A percentile compares a stretch with the other conserved stretches of the same genome.
Evolutionary conservation across 2,888 invertebrate genomes (phyloP).

Genomic region (Drosophila mulleri): DNA sequence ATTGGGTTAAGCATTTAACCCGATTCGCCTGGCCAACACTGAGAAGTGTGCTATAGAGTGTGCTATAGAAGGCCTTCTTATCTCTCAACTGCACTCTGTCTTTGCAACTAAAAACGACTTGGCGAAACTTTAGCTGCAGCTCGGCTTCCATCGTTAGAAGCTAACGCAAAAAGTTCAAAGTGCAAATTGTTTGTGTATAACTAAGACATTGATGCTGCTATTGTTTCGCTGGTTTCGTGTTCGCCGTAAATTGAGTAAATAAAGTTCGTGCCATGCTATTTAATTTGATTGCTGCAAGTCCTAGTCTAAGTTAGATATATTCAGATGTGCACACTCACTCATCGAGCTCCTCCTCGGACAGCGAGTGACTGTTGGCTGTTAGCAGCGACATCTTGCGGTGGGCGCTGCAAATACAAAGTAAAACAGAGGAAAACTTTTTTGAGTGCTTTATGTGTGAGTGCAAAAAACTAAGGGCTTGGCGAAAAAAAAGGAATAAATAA

Average conservation of each 20-base stretch:
- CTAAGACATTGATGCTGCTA: constrained; percentile 14
- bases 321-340: constrained; percentile 87
- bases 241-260: constrained; percentile 25
- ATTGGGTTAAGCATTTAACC: constrained; percentile 32
- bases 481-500: not conserved
- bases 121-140: constrained; percentile 9
- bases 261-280: constrained; percentile 48
- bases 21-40: not conserved
- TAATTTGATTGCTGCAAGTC: constrained; percentile 32
- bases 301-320: not conserved
- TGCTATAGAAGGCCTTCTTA: not conserved
- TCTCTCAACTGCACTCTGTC: not conserved
- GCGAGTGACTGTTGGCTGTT: constrained; percentile 85
- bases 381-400: constrained; percentile 77
- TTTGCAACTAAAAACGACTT: not conserved
- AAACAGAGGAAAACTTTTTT: constrained; percentile 3
- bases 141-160: not conserved
- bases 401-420: constrained; percentile 50
- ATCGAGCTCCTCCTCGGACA: constrained; percentile 89
- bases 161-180: constrained; percentile 55
- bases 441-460: not conserved
- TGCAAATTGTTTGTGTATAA: constrained; percentile 35
- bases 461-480: not conserved
- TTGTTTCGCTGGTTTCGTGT: not conserved
- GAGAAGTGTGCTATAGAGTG: constrained; percentile 8